Percentiles rank a stretch among this genome's conserved stretches.
Evolutionary conservation across 2,113 vertebrate genomes (phyloP).

Genomic region (Apaloderma vittatum): DNA sequence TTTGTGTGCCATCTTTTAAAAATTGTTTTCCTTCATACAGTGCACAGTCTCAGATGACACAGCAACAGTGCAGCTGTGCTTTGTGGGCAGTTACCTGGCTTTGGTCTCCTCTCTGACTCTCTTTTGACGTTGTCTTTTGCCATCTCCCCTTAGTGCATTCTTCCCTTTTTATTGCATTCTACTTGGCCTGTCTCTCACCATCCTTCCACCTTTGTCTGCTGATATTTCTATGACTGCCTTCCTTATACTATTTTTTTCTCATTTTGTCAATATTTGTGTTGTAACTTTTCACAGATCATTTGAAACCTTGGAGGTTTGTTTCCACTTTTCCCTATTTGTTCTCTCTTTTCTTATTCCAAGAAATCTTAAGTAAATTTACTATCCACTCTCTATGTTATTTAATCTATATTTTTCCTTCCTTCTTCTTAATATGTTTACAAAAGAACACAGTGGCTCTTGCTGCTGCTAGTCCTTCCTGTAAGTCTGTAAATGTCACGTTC

Average conservation of each 20-base stretch:
- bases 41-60: neutral
- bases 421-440: neutral
- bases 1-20: neutral
- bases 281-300: neutral
- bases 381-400: neutral
- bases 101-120: neutral
- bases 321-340: neutral
- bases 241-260: neutral
- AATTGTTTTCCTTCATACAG: neutral
- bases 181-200: neutral
- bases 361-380: neutral
- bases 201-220: neutral
- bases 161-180: neutral
- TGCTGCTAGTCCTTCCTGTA: neutral
- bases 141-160: neutral
- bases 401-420: neutral
- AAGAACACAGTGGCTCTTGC: neutral
- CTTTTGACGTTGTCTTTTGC: neutral
- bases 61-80: neutral
- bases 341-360: neutral
- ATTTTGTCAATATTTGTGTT: neutral
- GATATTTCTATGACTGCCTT: neutral
- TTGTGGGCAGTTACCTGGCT: neutral
- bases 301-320: neutral
- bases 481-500: neutral